Base-by-base conservation (phyloP, 2,113 vertebrate species). In the Steatornis caripensis region DNA sequence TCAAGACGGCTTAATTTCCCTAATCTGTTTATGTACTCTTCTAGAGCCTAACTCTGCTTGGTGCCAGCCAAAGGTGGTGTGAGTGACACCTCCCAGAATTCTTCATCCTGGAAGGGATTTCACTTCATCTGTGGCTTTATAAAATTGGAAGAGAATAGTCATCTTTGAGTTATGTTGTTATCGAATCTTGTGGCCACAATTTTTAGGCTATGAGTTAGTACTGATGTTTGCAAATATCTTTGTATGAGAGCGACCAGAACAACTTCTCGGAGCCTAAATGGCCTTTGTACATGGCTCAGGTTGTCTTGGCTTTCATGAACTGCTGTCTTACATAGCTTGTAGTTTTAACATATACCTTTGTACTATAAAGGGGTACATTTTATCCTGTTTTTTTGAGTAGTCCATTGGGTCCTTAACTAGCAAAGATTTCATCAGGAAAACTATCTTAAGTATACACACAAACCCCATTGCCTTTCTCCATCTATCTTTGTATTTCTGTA, bases 161-260 rank as follows among this genome's bases (percentile, higher is more conserved):
- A 32, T 34, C n/a, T 85, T 62, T 68, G 43, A 68, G 30, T 48
- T 39, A 39, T 5, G 7, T 21, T 76, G 15, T 27, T 84, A 32
- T 24, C 0, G 8, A 64, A 78, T n/a, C 29, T 75, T 45, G 3
- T 48, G 61, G 34, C 19, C 8, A 21, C 0, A 2, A 10, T 36
- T 22, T 58, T 66, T 66, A 58, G 14, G 11, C 12, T 87, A n/a
- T 70, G n/a, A 48, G 11, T 75, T 37, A 68, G 32, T 37, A 57
- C 5, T 57, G 27, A 20, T n/a, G 37, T 72, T 57, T 86, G n/a
- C 18, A 88, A 72, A 6, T 20, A 26, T 36, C 21, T 76, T 32
- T 61, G 10, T 46, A 57, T 70, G 10, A 53, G 9, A 70, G 43
- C 2, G 5, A 64, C 14, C 4, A 65, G n/a, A 77, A 81, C 5